These are phyloP conservation scores for Musca vetustissima DNA, from an alignment of 1,140 invertebrate genomes.

Conservation along the genomic window DNA sequence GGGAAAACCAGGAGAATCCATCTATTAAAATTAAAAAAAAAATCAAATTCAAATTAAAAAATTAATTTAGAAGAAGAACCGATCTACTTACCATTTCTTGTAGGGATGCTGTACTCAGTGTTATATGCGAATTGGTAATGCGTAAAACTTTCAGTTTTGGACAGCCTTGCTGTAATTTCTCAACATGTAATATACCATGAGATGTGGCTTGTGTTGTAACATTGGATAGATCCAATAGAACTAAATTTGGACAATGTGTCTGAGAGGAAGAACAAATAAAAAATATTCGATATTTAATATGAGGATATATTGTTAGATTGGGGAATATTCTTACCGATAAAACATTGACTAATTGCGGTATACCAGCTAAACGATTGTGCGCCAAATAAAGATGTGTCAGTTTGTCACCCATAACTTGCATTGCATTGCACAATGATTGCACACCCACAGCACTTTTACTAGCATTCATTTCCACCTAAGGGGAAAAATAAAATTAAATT, in stretches of 20 bases:
- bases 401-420: conserved; percentile 67
- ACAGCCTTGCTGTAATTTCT: conserved; percentile 78
- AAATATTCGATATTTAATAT: conserved; percentile 7
- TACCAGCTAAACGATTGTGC: conserved; percentile 75
- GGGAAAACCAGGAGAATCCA: conserved; percentile 76
- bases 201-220: conserved; percentile 66
- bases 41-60: conserved; percentile 1
- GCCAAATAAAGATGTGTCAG: conserved; percentile 76
- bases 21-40: conserved; percentile 55
- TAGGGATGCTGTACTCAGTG: conserved; percentile 66
- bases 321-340: conserved; percentile 64
- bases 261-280: conserved; percentile 44
- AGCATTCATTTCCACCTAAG: conserved; percentile 53
- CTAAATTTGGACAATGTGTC: conserved; percentile 73
- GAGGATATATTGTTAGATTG: background rate
- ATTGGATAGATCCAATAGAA: conserved; percentile 80
- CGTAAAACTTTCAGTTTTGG: conserved; percentile 74
- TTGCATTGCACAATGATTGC: conserved; percentile 50
- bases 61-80: conserved; percentile 18
- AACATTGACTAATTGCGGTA: conserved; percentile 71
- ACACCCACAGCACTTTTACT: conserved; percentile 53
- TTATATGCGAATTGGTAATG: conserved; percentile 77
- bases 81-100: conserved; percentile 73
- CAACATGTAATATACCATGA: conserved; percentile 71
- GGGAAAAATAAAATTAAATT: background rate